Percentiles rank a stretch among this genome's conserved stretches.
phyloP scores from a whole-genome alignment of 1,140 invertebrate genomes.

The Pygmarrhopalites habei region DNA sequence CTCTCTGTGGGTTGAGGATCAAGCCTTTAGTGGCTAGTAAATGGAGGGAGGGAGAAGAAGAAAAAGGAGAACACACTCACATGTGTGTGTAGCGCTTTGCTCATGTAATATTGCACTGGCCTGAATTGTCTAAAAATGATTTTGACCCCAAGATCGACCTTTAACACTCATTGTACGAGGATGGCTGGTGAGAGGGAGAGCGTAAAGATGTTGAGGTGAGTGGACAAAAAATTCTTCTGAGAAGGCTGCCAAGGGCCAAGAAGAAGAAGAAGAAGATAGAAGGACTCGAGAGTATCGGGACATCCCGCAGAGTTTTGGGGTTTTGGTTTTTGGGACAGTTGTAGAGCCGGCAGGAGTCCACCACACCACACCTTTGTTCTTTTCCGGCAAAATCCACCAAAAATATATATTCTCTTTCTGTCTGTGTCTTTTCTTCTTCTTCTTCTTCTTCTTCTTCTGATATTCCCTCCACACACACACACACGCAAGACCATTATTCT shows the following conservation, averaged over 20 bases:
- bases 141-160: conserved; percentile 18
- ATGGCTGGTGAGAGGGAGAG: neutral
- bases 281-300: conserved; percentile 16
- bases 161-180: conserved; percentile 14
- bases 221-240: conserved; percentile 22
- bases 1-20: too few species aligned
- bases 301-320: conserved; percentile 36
- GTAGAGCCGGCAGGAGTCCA: conserved; percentile 29
- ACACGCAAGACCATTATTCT: neutral
- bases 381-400: conserved; percentile 30
- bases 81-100: neutral
- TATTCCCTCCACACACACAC: neutral
- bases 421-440: neutral
- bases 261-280: neutral
- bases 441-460: neutral
- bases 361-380: conserved; percentile 36
- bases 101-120: neutral
- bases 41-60: neutral
- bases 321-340: conserved; percentile 40
- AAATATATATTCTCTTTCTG: conserved; percentile 15
- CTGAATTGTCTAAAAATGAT: conserved; percentile 16
- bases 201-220: conserved; percentile 2
- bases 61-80: neutral
- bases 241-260: conserved; percentile 24
- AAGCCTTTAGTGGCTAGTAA: too few species aligned